Base-by-base conservation (phyloP, 2,113 vertebrate genomes). In the Cyrtonyx montezumae region DNA sequence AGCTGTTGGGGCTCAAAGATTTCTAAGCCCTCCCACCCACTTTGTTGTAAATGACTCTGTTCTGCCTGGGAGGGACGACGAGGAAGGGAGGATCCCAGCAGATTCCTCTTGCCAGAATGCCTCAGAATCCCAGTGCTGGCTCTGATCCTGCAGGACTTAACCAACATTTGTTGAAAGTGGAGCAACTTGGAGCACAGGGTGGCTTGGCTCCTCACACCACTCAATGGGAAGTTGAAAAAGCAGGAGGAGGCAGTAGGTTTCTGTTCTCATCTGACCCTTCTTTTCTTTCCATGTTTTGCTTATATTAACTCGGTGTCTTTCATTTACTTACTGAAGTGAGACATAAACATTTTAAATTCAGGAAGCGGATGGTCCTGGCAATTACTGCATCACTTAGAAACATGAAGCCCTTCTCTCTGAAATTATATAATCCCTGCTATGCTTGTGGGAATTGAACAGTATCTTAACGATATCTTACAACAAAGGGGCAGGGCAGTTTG, bases 1-100 rank as follows among this genome's bases (percentile, higher is more conserved):
- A 88, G 80, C 82, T 65, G 68, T 40, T 83, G 68, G 76, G 71
- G n/a, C 81, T 89, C 55, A 83, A 87, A 75, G 61, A 83, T 65
- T 95, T 90, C 84, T 68, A 84, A 92, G 40, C 28, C 26, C 26
- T 94, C 68, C 82, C 91, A 94, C 82, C 87, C 91, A 93, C 89
- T 96, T 87, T 43, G 90, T 40, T 86, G 73, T 59, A 94, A 92
- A 90, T 51, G 25, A n/a, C 81, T 90, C 79, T 96, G 78, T 93
- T 93, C 93, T 94, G 75, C 91, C 80, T 95, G 93, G 94, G 93
- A 93, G 93, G 91, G 84, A 96, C 81, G 69, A 75, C 75, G 91
- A 89, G 48, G 80, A 95, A 91, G 90, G 91, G 93, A 96, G 94
- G 65, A 88, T 88, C 68, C 87, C 91, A 75, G 56, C 51, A 93